A percentile compares a stretch with the other conserved stretches of the same genome.
Conservation (phyloP, 2,797 vertebrate genomes). For the Hoplostethus mediterraneus region DNA sequence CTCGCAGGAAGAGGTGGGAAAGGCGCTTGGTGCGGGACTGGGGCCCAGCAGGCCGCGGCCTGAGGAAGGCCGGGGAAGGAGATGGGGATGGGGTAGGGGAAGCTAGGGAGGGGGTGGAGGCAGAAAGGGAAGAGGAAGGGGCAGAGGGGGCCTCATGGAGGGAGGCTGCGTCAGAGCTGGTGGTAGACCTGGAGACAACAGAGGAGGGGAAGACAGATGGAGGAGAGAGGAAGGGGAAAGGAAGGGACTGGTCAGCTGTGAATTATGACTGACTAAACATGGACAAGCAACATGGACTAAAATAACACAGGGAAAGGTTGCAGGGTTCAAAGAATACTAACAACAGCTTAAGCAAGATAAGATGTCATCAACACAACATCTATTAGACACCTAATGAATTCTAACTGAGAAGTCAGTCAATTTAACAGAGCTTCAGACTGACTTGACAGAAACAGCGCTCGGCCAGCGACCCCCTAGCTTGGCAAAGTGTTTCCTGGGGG, state of each 20-base stretch:
- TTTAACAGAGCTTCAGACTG: constrained; percentile 63
- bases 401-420: constrained; percentile 3
- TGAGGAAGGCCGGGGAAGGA: constrained; percentile 84
- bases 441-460: constrained; percentile 94
- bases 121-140: constrained; percentile 87
- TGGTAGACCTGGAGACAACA: constrained; percentile 83
- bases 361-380: constrained; percentile 39
- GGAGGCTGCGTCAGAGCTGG: constrained; percentile 88
- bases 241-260: constrained; percentile 78
- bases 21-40: constrained; percentile 91
- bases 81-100: constrained; percentile 82
- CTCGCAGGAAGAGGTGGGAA: constrained; percentile 90
- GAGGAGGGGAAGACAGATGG: constrained; percentile 60
- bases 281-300: constrained; percentile 69
- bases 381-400: constrained; percentile 23
- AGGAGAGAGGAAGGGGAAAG: constrained; percentile 71
- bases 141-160: constrained; percentile 83
- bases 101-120: constrained; percentile 86
- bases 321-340: constrained; percentile 45
- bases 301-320: constrained; percentile 68
- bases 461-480: constrained; percentile 94
- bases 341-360: constrained; percentile 68
- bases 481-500: constrained; percentile 93
- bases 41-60: constrained; percentile 82
- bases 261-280: constrained; percentile 72